Percentiles rank a stretch among this genome's conserved stretches.
phyloP scores from a whole-genome alignment of 2,888 invertebrate species.

The Psylliodes chrysocephalus region DNA sequence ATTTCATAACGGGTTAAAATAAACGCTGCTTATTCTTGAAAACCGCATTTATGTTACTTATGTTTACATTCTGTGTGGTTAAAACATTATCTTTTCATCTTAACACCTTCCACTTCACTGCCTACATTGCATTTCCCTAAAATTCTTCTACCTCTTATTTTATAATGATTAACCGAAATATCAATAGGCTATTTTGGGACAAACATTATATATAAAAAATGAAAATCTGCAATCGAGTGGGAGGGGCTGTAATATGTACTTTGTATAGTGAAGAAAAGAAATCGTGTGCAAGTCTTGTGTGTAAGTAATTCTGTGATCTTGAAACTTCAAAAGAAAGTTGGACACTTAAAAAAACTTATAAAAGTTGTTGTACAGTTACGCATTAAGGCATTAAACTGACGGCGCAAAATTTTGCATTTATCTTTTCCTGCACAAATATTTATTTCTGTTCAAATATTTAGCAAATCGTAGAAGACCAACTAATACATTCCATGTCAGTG shows the following conservation, averaged over 20 bases:
- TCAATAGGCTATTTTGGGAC: not conserved
- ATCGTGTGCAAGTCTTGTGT: slow-evolving; percentile 18
- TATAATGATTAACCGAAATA: slow-evolving; percentile 1
- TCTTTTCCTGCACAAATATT: not conserved
- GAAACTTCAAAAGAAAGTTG: slow-evolving; percentile 26
- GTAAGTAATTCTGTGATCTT: slow-evolving; percentile 34
- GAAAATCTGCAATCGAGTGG: not conserved
- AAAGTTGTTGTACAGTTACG: slow-evolving; percentile 13
- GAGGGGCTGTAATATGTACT: slow-evolving; percentile 16
- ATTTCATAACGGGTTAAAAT: no score
- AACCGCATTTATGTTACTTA: no score
- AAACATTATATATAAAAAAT: not conserved
- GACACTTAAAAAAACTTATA: slow-evolving; percentile 21
- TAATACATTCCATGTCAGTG: no score
- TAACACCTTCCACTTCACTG: no score
- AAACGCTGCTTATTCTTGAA: no score
- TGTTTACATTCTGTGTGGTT: no score
- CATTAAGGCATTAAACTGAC: slow-evolving; percentile 11
- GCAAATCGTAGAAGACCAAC: no score
- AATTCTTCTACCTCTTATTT: no score
- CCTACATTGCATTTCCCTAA: no score
- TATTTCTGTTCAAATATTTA: no score
- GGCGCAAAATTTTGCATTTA: slow-evolving; percentile 7
- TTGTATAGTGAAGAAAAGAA: slow-evolving; percentile 22
- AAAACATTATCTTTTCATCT: no score